Evolutionary conservation across 2,888 invertebrate species (phyloP), one percentile per base, ranked within the genome.

Genomic region (Pachydiplax longipennis): DNA sequence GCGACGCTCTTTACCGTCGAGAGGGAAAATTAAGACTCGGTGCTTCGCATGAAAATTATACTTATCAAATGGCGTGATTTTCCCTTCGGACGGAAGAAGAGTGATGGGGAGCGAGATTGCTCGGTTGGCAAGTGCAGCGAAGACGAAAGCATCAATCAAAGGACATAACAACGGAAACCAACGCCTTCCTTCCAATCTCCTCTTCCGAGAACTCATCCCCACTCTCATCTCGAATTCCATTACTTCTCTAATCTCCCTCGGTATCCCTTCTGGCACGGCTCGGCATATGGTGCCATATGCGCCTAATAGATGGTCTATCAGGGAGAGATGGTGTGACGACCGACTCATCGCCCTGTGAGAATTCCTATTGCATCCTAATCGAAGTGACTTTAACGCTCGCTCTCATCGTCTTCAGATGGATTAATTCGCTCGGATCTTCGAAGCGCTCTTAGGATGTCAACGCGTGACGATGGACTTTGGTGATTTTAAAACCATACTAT

Each of bases 241-340:
- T 87, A 65, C 87, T 61, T 87, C 87, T 61, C 87, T 61, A 87
- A 87, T 87, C 61, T 58, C 37, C 87, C 2, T 37, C 87, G 22
- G 18, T 40, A 22, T 18, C 58, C 35, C 87, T 37, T 37, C 37
- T 61, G 22, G 44, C 25, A 58, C 15, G 5, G 35, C 73, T 10
- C 18, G 13, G 37, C 37, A 87, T 61, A 87, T 87, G 87, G 87
- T 87, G 87, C 87, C 87, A 65, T 87, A 87, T 87, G 87, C 87
- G 37, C 37, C 65, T 58, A 31, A 58, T 22, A 35, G 37, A 37
- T 13, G 58, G 1, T n/a, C 61, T 58, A 35, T 35, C 12, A 13
- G 53, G 53, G n/a, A 31, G 22, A 61, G 87, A 35, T 31, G 25
- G 65, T 65, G 61, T 61, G 87, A 87, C 37, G 87, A 65, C 37